Conservation (phyloP, 2,888 invertebrate species). For the Drosophila infuscata region DNA sequence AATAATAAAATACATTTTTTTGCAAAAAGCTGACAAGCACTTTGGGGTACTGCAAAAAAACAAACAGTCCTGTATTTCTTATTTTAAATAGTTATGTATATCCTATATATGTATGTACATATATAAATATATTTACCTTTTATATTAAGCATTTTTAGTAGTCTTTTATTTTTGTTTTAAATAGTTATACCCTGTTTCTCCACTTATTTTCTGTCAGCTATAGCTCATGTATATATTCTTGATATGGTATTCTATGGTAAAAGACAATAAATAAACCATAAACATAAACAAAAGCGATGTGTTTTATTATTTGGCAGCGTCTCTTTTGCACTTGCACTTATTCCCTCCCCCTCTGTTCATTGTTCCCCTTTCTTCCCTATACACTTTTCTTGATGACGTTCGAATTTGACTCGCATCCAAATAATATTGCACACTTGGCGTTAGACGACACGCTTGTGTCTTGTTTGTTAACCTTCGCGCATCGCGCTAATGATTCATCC, state of each 20-base stretch:
- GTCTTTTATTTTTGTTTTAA: background rate
- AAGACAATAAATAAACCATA: background rate
- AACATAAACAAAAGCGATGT: constrained; percentile 25
- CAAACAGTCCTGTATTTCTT: too few relatives aligned
- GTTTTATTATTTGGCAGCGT: constrained; percentile 40
- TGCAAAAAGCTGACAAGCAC: too few relatives aligned
- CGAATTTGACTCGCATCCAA: constrained; percentile 52
- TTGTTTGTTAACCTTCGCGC: constrained; percentile 67
- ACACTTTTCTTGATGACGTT: constrained; percentile 42
- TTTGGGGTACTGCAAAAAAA: too few relatives aligned
- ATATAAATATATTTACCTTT: too few relatives aligned
- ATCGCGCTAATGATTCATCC: constrained; percentile 68
- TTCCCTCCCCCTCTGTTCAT: background rate
- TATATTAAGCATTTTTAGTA: too few relatives aligned
- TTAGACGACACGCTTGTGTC: constrained; percentile 34
- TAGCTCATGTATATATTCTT: background rate
- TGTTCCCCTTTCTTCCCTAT: background rate
- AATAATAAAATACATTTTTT: too few relatives aligned
- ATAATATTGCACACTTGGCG: constrained; percentile 24
- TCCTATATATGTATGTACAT: too few relatives aligned
- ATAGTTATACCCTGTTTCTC: background rate
- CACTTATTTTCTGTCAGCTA: background rate
- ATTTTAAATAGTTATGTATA: too few relatives aligned
- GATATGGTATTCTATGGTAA: background rate
- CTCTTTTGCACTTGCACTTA: constrained; percentile 38